phyloP scores from a whole-genome alignment of 2,113 vertebrate species.

The Piliocolobus tephrosceles region DNA sequence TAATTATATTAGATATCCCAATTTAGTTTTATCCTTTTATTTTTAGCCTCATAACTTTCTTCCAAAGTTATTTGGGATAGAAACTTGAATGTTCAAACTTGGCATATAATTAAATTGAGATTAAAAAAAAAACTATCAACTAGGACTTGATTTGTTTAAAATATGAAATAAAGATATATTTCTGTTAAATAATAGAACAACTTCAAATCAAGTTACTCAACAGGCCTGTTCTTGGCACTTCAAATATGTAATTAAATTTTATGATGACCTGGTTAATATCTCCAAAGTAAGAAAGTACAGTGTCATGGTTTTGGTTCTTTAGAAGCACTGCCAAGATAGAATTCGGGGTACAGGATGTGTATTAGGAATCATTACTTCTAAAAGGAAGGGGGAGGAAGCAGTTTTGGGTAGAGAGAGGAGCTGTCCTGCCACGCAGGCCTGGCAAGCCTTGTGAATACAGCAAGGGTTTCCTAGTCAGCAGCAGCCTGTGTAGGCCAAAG shows the following conservation, averaged over 20 bases:
- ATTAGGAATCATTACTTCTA: neutral
- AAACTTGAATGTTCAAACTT: conserved; percentile 26
- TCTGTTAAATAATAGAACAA: conserved; percentile 18
- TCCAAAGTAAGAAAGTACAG: neutral
- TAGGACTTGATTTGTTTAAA: conserved; percentile 8
- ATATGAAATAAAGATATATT: conserved; percentile 32
- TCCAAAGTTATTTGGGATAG: conserved; percentile 13
- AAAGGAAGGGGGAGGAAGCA: neutral
- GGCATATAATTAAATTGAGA: conserved; percentile 4
- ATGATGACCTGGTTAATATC: neutral
- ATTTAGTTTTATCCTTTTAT: neutral
- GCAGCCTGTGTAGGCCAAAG: neutral
- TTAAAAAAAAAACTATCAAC: neutral
- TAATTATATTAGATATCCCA: neutral
- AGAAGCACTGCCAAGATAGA: neutral
- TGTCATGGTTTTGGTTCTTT: neutral
- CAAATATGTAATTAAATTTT: conserved; percentile 13
- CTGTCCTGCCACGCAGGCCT: neutral
- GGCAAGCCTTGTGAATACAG: neutral
- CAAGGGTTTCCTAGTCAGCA: neutral
- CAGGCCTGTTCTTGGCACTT: conserved; percentile 33
- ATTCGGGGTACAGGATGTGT: neutral
- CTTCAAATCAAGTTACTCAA: conserved; percentile 25
- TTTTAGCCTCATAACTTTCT: conserved; percentile 29
- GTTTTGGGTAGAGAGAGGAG: neutral